Evolutionary conservation across 2,797 vertebrate genomes (phyloP), one percentile per base, ranked within the genome.

Genomic region (Novumbra hubbsi): DNA sequence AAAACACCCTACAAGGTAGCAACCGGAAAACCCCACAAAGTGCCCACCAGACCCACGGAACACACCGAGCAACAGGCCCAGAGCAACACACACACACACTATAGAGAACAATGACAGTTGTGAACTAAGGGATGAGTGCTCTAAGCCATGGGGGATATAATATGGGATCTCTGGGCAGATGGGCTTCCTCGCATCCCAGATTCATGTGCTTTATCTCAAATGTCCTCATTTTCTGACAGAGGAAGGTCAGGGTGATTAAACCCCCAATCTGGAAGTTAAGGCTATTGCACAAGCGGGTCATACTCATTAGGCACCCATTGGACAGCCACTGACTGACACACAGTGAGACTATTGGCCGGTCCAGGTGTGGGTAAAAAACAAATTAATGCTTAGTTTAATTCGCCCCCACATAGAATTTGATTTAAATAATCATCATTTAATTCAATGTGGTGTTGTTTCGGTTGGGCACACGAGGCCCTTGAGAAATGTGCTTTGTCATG

Each of bases 81-180:
- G 4, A 66, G 17, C 17, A 19, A 21, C 17, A 2, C n/a, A 45
- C 38, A 48, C 38, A 68, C 2, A 67, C 55, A 60, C n/a, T 8
- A 38, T 1, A 67, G 76, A 81, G 84, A 87, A 86, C 82, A 84
- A 85, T 87, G 74, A 79, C 64, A 76, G 80, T 82, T 84, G 86
- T 85, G 66, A 78, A 75, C 28, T 52, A 52, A 84, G 83, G 86
- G 86, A 90, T 90, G 87, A 78, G 78, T 38, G 64, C 28, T 8
- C 76, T 85, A 55, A 21, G 30, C 49, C 32, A 81, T 85, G 81
- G 84, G 60, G 78, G n/a, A 57, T 12, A 57, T 24, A 57, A 81
- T 80, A 78, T 82, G 81, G 85, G 88, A 88, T 90, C 85, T 78
- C 74, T 71, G 24, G 81, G 84, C 88, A 90, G 88, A 88, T 90